Conservation (phyloP, 2,888 invertebrate genomes). For the Caenorhabditis drosophilae region DNA sequence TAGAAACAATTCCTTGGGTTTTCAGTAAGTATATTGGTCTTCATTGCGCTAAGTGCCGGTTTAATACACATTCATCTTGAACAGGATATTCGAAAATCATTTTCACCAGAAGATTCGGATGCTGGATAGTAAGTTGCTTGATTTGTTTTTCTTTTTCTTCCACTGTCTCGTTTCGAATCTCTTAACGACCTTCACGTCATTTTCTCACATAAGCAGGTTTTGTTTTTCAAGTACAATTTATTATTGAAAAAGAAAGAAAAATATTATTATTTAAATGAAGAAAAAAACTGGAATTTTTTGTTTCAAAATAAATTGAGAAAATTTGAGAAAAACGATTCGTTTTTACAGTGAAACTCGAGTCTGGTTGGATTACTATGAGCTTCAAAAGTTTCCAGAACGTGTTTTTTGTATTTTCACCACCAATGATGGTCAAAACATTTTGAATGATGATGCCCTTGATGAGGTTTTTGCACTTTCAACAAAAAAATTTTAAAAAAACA, state of each 20-base stretch:
- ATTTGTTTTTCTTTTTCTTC: no score
- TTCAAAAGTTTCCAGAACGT: slow-evolving; percentile 54
- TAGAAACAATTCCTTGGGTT: background rate
- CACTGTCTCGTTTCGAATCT: no score
- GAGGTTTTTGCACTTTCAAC: slow-evolving; percentile 36
- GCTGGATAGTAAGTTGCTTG: slow-evolving; percentile 52
- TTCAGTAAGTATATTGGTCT: slow-evolving; percentile 44
- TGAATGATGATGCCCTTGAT: slow-evolving; percentile 36
- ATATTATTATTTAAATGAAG: background rate
- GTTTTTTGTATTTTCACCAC: slow-evolving; percentile 60
- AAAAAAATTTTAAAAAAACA: no score
- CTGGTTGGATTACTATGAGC: slow-evolving; percentile 59
- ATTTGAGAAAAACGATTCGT: background rate
- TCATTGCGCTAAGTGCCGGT: slow-evolving; percentile 35
- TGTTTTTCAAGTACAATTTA: no score
- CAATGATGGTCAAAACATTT: slow-evolving; percentile 44
- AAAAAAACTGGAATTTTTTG: background rate
- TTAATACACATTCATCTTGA: slow-evolving; percentile 56
- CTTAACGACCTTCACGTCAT: no score
- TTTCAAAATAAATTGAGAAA: background rate
- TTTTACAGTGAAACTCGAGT: slow-evolving; percentile 53
- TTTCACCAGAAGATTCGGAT: slow-evolving; percentile 62
- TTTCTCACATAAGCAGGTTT: no score
- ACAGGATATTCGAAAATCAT: slow-evolving; percentile 61
- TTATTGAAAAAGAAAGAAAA: background rate